Evolutionary conservation across 2,113 vertebrate genomes (phyloP), one percentile per base, ranked within the genome.

Genomic region (Danionella cerebrum): DNA sequence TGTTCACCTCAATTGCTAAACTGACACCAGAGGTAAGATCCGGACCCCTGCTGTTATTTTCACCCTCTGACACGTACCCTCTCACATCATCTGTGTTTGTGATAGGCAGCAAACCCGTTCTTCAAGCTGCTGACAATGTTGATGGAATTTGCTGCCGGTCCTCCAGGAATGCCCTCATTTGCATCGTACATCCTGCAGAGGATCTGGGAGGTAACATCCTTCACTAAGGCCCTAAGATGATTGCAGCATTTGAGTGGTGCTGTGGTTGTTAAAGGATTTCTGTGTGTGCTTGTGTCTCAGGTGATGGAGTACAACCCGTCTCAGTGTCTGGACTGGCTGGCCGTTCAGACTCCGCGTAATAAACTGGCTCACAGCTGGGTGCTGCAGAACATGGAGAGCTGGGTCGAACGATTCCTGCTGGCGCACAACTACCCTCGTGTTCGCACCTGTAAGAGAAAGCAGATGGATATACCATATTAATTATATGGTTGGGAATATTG

Each of bases 171-270:
- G 96, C 94, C 95, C 22, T 96, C 94, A 18, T 98, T 99, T 65
- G 94, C 96, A 44, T 97, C 94, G 71, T 99, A 96, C 79, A 98
- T 98, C 75, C 89, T 99, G n/a, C 96, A 99, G 82, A 92, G 96
- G 84, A 98, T 99, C 86, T 98, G 96, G 96, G 96, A 99, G 92
- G 96, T 98, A 88, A n/a, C n/a, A n/a, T n/a, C n/a, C n/a, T n/a
- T n/a, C n/a, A n/a, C n/a, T n/a, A n/a, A n/a, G n/a, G n/a, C n/a
- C n/a, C n/a, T n/a, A n/a, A n/a, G n/a, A n/a, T n/a, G n/a, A n/a
- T n/a, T n/a, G n/a, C n/a, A n/a, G n/a, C n/a, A 21, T 38, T 52
- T 58, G 21, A 24, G 39, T 12, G 33, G 31, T 22, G 68, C 4
- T 22, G 67, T 9, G 25, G n/a, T n/a, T n/a, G n/a, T n/a, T n/a